These are phyloP conservation scores for Gobionotothen gibberifrons DNA, from an alignment of 2,797 vertebrate genomes.

Conservation along the genomic window DNA sequence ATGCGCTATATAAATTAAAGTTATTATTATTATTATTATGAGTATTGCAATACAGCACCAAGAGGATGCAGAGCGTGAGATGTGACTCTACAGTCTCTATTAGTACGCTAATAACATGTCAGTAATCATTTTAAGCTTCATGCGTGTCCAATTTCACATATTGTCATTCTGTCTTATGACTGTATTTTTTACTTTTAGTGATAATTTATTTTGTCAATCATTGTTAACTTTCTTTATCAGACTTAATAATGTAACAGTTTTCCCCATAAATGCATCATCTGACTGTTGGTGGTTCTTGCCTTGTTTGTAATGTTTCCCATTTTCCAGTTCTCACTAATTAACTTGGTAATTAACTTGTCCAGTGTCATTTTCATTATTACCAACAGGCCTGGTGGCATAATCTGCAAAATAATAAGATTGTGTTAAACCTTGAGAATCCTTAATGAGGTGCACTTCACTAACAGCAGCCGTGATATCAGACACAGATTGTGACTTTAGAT, in stretches of 20 bases:
- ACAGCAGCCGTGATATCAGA: not conserved
- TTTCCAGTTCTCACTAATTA: not conserved
- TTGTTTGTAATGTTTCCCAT: not conserved
- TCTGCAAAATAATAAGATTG: not conserved
- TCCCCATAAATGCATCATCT: not conserved
- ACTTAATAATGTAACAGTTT: not conserved
- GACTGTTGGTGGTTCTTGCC: not conserved
- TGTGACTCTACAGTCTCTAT: too few species aligned
- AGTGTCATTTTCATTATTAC: not conserved
- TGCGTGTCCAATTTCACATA: too few species aligned
- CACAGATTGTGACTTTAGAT: not conserved
- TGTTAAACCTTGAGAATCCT: not conserved
- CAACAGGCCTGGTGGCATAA: not conserved
- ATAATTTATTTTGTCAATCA: not conserved
- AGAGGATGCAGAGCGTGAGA: too few species aligned
- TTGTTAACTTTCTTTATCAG: not conserved
- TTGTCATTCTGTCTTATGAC: too few species aligned
- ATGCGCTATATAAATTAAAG: too few species aligned
- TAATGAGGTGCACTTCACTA: constrained; percentile 3
- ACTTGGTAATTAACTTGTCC: not conserved
- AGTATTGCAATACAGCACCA: too few species aligned
- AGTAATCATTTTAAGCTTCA: too few species aligned
- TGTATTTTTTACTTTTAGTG: too few species aligned
- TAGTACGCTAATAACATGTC: too few species aligned
- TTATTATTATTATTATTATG: too few species aligned